A percentile compares a stretch with the other conserved stretches of the same genome.
These are phyloP conservation scores for Folsomia manolachei DNA, from an alignment of 2,888 invertebrate genomes.

Conservation along the genomic window DNA sequence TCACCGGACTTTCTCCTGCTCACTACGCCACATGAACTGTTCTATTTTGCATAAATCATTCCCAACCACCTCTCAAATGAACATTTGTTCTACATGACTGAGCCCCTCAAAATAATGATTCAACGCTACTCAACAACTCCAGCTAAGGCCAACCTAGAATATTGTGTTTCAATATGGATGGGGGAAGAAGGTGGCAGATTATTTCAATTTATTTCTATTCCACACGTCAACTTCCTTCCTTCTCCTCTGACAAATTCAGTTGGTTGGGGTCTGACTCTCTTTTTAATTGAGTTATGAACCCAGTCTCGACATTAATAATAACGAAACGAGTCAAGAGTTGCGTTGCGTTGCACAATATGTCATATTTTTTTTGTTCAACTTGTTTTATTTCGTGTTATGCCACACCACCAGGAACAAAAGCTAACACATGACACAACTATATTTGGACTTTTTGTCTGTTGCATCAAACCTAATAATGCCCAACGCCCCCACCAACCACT, in stretches of 20 bases:
- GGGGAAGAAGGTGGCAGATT: neutral
- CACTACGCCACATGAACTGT: too few relatives aligned
- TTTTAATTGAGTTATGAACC: neutral
- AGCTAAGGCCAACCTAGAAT: too few relatives aligned
- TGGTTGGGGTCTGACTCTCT: neutral
- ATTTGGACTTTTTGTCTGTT: neutral
- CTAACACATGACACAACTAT: too few relatives aligned
- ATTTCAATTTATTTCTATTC: neutral
- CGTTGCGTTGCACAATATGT: neutral
- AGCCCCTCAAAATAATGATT: neutral
- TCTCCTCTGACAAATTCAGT: neutral
- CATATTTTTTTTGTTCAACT: too few relatives aligned
- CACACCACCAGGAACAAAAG: too few relatives aligned
- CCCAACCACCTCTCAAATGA: conserved; percentile 9
- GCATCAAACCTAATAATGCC: neutral
- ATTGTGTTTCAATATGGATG: too few relatives aligned
- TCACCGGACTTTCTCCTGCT: neutral
- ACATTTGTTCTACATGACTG: conserved; percentile 5
- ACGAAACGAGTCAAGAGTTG: too few relatives aligned
- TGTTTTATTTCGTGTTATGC: too few relatives aligned
- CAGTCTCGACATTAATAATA: neutral
- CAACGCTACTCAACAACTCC: neutral
- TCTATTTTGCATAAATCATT: conserved; percentile 17
- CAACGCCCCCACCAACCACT: too few relatives aligned
- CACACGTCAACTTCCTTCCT: neutral